A percentile compares a stretch with the other conserved stretches of the same genome.
phyloP scores from a whole-genome alignment of 1,140 invertebrate species.

The Eueides isabella region DNA sequence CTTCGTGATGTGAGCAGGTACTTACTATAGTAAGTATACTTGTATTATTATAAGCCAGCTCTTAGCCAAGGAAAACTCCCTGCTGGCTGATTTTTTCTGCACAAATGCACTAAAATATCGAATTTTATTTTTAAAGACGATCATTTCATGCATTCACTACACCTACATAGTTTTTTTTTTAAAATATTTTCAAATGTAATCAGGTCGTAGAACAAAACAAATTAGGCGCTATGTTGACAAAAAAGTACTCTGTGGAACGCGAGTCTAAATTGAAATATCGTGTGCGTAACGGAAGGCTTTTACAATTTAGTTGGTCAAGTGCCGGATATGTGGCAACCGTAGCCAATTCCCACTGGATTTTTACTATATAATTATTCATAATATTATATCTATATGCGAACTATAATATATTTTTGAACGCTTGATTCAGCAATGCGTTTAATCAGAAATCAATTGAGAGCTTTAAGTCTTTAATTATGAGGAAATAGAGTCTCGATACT shows the following conservation, averaged over 20 bases:
- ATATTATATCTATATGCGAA: conserved; percentile 3
- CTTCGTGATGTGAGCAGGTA: too few relatives aligned
- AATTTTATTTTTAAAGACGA: neutral
- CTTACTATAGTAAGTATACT: too few relatives aligned
- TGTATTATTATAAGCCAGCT: too few relatives aligned
- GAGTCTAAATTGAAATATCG: conserved; percentile 67
- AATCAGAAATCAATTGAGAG: neutral
- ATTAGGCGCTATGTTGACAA: conserved; percentile 74
- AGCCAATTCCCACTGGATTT: conserved; percentile 28
- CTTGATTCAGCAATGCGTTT: neutral
- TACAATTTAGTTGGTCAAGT: conserved; percentile 64
- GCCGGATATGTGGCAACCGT: conserved; percentile 64
- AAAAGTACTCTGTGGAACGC: conserved; percentile 50
- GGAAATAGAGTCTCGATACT: neutral
- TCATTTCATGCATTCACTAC: neutral
- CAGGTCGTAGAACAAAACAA: conserved; percentile 54
- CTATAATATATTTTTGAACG: neutral
- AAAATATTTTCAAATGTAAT: conserved; percentile 38
- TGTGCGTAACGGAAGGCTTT: conserved; percentile 74
- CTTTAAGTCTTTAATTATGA: neutral
- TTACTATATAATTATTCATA: conserved; percentile 20
- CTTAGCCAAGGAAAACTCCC: too few relatives aligned
- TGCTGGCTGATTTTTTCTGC: too few relatives aligned
- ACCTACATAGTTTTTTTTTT: conserved; percentile 5
- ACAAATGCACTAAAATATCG: too few relatives aligned